A percentile compares a stretch with the other conserved stretches of the same genome.
Evolutionary conservation across 1,140 invertebrate genomes (phyloP).

Genomic region (Hydropsyche tenuis): DNA sequence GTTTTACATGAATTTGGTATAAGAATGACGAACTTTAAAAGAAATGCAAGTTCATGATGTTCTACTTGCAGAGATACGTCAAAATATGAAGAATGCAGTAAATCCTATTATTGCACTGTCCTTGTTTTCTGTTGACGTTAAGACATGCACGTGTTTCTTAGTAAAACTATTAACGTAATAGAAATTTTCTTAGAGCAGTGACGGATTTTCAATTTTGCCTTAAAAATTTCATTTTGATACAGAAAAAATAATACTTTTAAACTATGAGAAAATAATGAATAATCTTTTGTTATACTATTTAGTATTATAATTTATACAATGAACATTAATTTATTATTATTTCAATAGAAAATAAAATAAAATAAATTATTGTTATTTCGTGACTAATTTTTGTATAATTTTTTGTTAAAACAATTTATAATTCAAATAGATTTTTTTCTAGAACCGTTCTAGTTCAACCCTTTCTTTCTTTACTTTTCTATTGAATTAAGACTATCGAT

Average conservation of each 20-base stretch:
- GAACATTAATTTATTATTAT: too few species aligned
- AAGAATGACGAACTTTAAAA: background rate
- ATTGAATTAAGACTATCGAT: conserved; percentile 50
- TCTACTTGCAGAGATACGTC: background rate
- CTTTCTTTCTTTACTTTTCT: conserved; percentile 21
- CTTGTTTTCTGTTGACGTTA: conserved; percentile 35
- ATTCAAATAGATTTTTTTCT: too few species aligned
- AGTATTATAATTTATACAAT: too few species aligned
- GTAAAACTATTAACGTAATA: conserved; percentile 33
- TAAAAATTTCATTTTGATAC: too few species aligned
- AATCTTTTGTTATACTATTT: too few species aligned
- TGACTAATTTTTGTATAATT: too few species aligned
- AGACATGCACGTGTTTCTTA: background rate
- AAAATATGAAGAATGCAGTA: conserved; percentile 34
- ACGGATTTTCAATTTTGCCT: background rate
- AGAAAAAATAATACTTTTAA: too few species aligned
- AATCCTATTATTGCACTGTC: conserved; percentile 39
- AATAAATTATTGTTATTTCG: too few species aligned
- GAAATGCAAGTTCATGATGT: conserved; percentile 27
- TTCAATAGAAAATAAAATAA: too few species aligned
- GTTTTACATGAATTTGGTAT: too few species aligned
- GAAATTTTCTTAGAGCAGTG: conserved; percentile 23
- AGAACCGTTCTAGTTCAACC: background rate
- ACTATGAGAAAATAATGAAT: too few species aligned
- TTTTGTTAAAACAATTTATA: too few species aligned